Conservation (phyloP, 1,140 invertebrate genomes). For the Zaprionus ghesquierei region DNA sequence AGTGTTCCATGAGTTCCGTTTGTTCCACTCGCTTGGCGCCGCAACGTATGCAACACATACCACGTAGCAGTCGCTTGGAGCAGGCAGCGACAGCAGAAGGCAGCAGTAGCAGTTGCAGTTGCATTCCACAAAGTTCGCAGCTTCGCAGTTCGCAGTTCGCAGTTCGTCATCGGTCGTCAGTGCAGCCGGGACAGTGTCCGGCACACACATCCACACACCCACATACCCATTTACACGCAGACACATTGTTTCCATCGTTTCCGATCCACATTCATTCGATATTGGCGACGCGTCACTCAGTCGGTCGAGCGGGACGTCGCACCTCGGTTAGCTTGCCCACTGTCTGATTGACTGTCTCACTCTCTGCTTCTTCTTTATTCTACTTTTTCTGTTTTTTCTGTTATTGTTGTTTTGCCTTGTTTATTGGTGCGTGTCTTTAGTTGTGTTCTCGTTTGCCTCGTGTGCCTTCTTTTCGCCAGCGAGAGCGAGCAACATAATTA, state of each 20-base stretch:
- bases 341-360: constrained; percentile 3
- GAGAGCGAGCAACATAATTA: constrained; percentile 62
- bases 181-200: constrained; percentile 1
- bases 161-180: not conserved
- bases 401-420: constrained; percentile 68
- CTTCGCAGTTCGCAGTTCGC: not conserved
- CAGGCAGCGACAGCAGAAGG: constrained; percentile 56
- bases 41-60: constrained; percentile 44
- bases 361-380: constrained; percentile 12
- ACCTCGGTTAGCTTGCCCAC: constrained; percentile 5
- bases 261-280: constrained; percentile 28
- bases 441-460: constrained; percentile 52
- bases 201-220: not conserved
- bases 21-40: constrained; percentile 44
- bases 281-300: not conserved
- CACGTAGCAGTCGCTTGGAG: constrained; percentile 52
- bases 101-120: constrained; percentile 18
- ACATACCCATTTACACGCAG: not conserved
- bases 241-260: not conserved
- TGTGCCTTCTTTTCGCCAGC: constrained; percentile 61
- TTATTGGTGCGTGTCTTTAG: constrained; percentile 72
- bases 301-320: constrained; percentile 17
- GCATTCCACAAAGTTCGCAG: constrained; percentile 36
- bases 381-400: constrained; percentile 30
- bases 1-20: not conserved